A percentile compares a stretch with the other conserved stretches of the same genome.
Conservation (phyloP, 2,888 invertebrate species). For the Caenorhabditis sinica region DNA sequence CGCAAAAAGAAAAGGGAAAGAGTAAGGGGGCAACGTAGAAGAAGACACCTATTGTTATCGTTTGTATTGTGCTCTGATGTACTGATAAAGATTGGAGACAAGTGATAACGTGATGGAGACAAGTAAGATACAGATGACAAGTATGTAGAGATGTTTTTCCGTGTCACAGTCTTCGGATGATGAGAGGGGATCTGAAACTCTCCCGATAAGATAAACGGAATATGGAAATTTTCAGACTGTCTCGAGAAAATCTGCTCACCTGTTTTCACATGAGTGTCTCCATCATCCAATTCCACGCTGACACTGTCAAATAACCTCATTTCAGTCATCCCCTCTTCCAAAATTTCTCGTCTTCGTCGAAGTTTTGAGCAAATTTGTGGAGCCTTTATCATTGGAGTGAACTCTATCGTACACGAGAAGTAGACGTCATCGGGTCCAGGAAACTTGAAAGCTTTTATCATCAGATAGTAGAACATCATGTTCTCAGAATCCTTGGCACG, state of each 20-base stretch:
- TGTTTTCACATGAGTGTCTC: slow-evolving; percentile 29
- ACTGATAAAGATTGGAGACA: slow-evolving; percentile 61
- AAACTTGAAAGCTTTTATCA: slow-evolving; percentile 78
- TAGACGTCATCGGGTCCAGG: slow-evolving; percentile 83
- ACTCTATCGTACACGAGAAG: slow-evolving; percentile 83
- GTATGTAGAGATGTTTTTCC: slow-evolving; percentile 42
- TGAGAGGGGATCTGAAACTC: slow-evolving; percentile 22
- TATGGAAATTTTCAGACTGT: not conserved
- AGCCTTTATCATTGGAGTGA: slow-evolving; percentile 78
- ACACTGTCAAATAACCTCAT: slow-evolving; percentile 77
- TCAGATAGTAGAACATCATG: slow-evolving; percentile 70
- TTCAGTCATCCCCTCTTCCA: slow-evolving; percentile 48
- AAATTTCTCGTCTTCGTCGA: slow-evolving; percentile 45
- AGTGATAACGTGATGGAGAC: slow-evolving; percentile 51
- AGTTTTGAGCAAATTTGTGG: slow-evolving; percentile 68
- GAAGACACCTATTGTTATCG: slow-evolving; percentile 23
- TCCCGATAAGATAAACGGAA: not conserved
- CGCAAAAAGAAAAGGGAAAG: slow-evolving; percentile 32
- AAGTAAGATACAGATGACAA: slow-evolving; percentile 41
- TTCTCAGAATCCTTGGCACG: slow-evolving; percentile 65
- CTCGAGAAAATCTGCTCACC: slow-evolving; percentile 1
- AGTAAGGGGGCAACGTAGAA: not conserved
- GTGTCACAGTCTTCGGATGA: slow-evolving; percentile 22
- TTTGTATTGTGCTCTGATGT: slow-evolving; percentile 53
- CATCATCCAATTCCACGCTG: slow-evolving; percentile 69